Base-by-base conservation (phyloP, 1,140 invertebrate genomes). In the Mya arenaria region DNA sequence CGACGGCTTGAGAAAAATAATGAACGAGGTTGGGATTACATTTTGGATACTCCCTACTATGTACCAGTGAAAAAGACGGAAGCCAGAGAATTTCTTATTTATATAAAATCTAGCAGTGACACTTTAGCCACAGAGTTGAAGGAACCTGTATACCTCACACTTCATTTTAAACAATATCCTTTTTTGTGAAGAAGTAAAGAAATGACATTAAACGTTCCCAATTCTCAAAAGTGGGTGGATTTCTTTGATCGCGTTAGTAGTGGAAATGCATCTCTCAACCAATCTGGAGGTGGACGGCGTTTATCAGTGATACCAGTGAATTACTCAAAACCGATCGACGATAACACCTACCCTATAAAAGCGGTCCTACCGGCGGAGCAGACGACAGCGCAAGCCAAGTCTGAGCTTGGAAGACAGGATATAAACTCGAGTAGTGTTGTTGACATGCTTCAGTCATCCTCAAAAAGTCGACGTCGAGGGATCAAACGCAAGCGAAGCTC, bases 131-230 rank as follows among this genome's bases (percentile, higher is more conserved):
- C 8, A 72, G 19, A 32, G 6, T 55, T 72, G 32, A 37, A 1
- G 32, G 19, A 25, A 56, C 69, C 69, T 15, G 10, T 72, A 23
- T 19, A 52, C 17, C 10, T 72, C 4, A 72, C 68, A 55, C 68
- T 72, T 72, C 68, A 72, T 72, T 55, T 72, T 30, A 37, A 72
- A 28, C 39, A 41, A 41, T 72, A 72, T 72, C 68, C 68, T 13
- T 72, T 72, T 30, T 28, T 52, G 28, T n/a, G 25, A 17, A 41
- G 56, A 36, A 3, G 37, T 56, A 19, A 68, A 68, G 23, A 23
- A 6, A 32, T 68, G 23, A 68, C 39, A 44, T 39, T 68, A 23
- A 41, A 68, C 23, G 65, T 39, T 39, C 65, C 65, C 52, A 72
- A 72, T 55, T 48, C 68, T 52, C 68, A 72, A 55, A 72, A 52